Base-by-base conservation (phyloP, 2,888 invertebrate species). In the Drosophila kanekoi region DNA sequence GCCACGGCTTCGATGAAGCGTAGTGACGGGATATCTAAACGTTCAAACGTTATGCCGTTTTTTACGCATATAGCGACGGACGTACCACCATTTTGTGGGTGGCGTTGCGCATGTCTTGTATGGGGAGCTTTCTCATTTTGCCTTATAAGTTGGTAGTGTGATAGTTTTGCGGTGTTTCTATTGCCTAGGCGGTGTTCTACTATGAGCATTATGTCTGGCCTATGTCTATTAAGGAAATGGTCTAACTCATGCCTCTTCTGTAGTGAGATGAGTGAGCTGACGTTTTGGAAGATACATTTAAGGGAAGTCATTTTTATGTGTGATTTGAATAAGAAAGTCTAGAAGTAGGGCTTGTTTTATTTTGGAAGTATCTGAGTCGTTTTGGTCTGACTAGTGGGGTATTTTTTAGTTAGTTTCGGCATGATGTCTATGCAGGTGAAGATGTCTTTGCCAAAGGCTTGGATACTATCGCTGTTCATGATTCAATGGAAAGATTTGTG, bases 231-330 rank as follows among this genome's bases (percentile, higher is more conserved):
- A 1, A 54, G 9, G 3, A 41, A 48, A 16, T 16, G 6, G 3
- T 62, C 16, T 11, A 62, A n/a, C 32, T 54, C 54, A 2, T 52
- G 20, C n/a, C 35, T 64, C 10, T 64, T 64, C 3, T 35, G 3
- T 1, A 47, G 11, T 0, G 23, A 51, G 1, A 18, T 40, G 1
- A 59, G 5, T 0, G 59, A 64, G 3, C 59, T 64, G 0, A 59
- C 59, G 3, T 64, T 64, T 32, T 64, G 59, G 1, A 64, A 64
- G 0, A 64, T 52, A 5, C 38, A 40, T 41, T 47, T 59, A 1
- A 43, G 5, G 0, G n/a, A 4, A 0, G 28, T 18, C 60, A 64
- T 64, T 47, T 37, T 0, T 43, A 18, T 45, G 33, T 0, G 18
- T 1, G 2, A 64, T 59, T 23, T 60, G 4, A 0, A 60, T 37